A percentile compares a stretch with the other conserved stretches of the same genome.
phyloP scores from a whole-genome alignment of 2,113 vertebrate species.

The Centropus unirufus region DNA sequence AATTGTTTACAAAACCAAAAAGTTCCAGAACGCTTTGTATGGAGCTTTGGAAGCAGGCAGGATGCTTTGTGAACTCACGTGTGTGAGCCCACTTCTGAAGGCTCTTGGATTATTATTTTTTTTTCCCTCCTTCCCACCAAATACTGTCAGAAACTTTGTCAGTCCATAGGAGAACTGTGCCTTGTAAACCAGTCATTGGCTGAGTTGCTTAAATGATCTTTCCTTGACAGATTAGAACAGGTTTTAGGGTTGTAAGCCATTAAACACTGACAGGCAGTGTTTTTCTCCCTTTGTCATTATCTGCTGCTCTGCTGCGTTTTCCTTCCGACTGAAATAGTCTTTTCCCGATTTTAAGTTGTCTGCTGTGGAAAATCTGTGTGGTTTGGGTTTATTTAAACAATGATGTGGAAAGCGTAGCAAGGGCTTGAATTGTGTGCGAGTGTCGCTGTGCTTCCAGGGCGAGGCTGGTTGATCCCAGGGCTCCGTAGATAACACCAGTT shows the following conservation, averaged over 20 bases:
- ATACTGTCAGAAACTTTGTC: background rate
- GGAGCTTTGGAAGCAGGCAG: slow-evolving; percentile 43
- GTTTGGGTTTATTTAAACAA: background rate
- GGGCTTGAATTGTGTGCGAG: background rate
- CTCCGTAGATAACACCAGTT: background rate
- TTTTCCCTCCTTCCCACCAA: background rate
- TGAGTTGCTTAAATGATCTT: background rate
- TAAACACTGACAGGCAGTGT: background rate
- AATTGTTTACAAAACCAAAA: slow-evolving; percentile 58
- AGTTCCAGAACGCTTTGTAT: slow-evolving; percentile 60
- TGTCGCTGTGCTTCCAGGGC: background rate
- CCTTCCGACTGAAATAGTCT: background rate
- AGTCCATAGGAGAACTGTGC: background rate
- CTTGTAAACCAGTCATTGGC: background rate
- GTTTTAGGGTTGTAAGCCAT: slow-evolving; percentile 16
- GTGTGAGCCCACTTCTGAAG: background rate
- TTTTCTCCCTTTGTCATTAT: background rate
- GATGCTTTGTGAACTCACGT: slow-evolving; percentile 18
- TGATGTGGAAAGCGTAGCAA: background rate
- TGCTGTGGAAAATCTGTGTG: background rate
- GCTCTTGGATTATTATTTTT: background rate
- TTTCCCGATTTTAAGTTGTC: background rate
- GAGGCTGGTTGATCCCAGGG: background rate
- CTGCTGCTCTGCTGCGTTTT: background rate
- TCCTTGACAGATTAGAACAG: background rate